These are phyloP conservation scores for Rotaria macrura DNA, from an alignment of 2,888 invertebrate species.

Conservation along the genomic window DNA sequence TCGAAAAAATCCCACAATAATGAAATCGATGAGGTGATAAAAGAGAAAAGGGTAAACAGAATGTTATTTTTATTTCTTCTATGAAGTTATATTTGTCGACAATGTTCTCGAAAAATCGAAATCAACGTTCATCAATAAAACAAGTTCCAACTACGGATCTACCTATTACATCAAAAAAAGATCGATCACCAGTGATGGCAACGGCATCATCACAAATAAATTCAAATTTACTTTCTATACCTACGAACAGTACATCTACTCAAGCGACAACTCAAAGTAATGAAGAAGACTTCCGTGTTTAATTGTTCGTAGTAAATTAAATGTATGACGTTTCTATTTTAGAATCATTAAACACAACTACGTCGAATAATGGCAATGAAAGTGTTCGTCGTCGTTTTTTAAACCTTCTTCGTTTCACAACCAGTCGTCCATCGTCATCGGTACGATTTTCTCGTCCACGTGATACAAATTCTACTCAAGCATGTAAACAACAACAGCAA, in stretches of 20 bases:
- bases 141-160: not conserved
- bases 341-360: not conserved
- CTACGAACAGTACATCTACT: not conserved
- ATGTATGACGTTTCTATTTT: no score
- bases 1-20: not conserved
- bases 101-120: not conserved
- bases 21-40: not conserved
- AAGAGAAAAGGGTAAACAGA: not conserved
- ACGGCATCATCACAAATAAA: not conserved
- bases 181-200: not conserved
- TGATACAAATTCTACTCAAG: not conserved
- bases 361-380: not conserved
- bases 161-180: not conserved
- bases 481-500: not conserved
- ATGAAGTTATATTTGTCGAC: not conserved
- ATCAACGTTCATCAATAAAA: not conserved
- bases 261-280: not conserved
- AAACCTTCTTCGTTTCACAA: not conserved
- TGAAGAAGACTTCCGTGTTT: no score
- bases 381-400: conserved; percentile 7
- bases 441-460: conserved; percentile 1
- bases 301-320: no score
- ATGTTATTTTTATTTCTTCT: not conserved
- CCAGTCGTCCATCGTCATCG: not conserved
- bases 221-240: not conserved